These are phyloP conservation scores for Cossypha polioptera DNA, from an alignment of 2,797 vertebrate genomes.

Conservation along the genomic window DNA sequence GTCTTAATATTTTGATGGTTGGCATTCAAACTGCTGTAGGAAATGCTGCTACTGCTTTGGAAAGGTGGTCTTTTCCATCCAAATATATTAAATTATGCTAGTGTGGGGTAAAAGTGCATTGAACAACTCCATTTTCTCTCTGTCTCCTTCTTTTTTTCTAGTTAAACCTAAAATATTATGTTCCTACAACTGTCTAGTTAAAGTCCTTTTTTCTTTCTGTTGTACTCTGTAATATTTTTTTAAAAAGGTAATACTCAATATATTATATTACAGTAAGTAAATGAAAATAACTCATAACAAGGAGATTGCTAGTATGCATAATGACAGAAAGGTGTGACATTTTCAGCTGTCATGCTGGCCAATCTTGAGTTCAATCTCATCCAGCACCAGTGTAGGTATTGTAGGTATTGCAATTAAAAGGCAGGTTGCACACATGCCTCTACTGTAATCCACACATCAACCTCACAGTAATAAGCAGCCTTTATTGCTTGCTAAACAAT, in stretches of 20 bases:
- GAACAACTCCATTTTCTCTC: background rate
- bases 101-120: background rate
- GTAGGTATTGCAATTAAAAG: background rate
- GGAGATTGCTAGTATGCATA: background rate
- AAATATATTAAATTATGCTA: background rate
- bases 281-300: slow-evolving; percentile 24
- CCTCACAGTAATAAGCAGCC: background rate
- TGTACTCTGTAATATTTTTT: background rate
- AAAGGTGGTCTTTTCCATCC: background rate
- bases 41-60: background rate
- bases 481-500: background rate
- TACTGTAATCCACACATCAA: background rate
- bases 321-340: slow-evolving; percentile 28
- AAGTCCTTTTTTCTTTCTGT: background rate
- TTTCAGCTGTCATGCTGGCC: slow-evolving; percentile 30
- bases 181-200: background rate
- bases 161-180: background rate
- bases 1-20: slow-evolving; percentile 30
- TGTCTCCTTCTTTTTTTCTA: background rate
- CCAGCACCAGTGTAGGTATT: background rate
- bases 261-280: background rate
- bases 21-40: background rate
- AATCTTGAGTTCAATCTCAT: slow-evolving; percentile 21
- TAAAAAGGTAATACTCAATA: background rate
- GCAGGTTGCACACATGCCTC: background rate